Evolutionary conservation across 2,888 invertebrate genomes (phyloP).

Genomic region (Drosophila monieri): DNA sequence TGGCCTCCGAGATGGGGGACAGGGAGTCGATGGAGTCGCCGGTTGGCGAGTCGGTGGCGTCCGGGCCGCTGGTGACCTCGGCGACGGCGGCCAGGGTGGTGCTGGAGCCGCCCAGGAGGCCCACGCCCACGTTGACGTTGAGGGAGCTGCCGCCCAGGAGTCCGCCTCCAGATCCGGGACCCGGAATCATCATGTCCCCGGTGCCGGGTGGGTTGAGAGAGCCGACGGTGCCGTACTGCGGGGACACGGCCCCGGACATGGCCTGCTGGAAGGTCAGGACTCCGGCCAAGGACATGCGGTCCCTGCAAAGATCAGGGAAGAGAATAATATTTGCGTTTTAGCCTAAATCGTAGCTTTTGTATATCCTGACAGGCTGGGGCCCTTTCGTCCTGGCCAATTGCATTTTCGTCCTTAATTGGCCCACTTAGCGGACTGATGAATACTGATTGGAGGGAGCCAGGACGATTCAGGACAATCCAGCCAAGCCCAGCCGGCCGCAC

Average conservation of each 20-base stretch:
- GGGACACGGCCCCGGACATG: slow-evolving; percentile 83
- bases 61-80: slow-evolving; percentile 64
- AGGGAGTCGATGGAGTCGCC: slow-evolving; percentile 43
- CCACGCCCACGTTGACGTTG: slow-evolving; percentile 22
- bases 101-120: slow-evolving; percentile 51
- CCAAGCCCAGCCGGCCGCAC: background rate
- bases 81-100: slow-evolving; percentile 56
- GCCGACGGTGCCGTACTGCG: slow-evolving; percentile 68
- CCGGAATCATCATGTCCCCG: background rate
- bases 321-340: too few species aligned
- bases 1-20: background rate
- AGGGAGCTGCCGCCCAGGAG: slow-evolving; percentile 16
- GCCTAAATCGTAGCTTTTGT: too few species aligned
- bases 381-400: background rate
- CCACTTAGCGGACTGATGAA: background rate
- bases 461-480: background rate
- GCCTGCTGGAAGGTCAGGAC: slow-evolving; percentile 83
- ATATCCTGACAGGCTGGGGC: background rate
- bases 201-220: slow-evolving; percentile 13
- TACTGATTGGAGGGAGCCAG: background rate
- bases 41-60: slow-evolving; percentile 51
- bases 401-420: slow-evolving; percentile 5
- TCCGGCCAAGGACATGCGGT: slow-evolving; percentile 75
- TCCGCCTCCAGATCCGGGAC: slow-evolving; percentile 1
- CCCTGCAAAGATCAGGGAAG: slow-evolving; percentile 61